Evolutionary conservation across 2,113 vertebrate genomes (phyloP), one percentile per base, ranked within the genome.

Genomic region (Myrmecophaga tridactyla): DNA sequence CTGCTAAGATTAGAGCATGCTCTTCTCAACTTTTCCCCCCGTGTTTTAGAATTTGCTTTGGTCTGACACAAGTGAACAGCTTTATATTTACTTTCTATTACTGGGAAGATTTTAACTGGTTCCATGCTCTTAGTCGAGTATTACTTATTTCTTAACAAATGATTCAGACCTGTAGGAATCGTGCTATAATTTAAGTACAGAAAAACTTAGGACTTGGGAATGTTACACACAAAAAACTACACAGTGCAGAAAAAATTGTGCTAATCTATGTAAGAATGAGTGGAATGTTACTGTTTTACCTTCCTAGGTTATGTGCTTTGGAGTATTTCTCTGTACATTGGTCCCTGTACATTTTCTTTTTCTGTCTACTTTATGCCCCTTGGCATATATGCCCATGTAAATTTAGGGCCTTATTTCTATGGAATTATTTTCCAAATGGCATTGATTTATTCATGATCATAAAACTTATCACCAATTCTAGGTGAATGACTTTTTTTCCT

Each of bases 71-170:
- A 85, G 20, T 76, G 56, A 91, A 73, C 77, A 31, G 39, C 25
- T 93, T 95, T 76, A 34, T 94, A 87, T 89, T 93, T 83, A 67
- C 77, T 84, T 90, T 92, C 65, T 85, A 29, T 75, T 72, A 17
- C 11, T 36, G 36, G 46, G 67, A 93, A 63, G 56, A 92, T 81
- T 97, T 90, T 92, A 90, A 89, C 88, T 96, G 41, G 70, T 90
- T 94, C 39, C 46, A 63, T 3, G 27, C 18, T 94, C 36, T 87
- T 90, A 72, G 13, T 89, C 73, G 89, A 83, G 31, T 84, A 77
- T 93, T 41, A 48, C 88, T 97, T 86, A 60, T 92, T 87, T 82
- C 18, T 85, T 51, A 65, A 62, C 18, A 84, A 77, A 73, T 92
- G 67, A 81, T 60, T 77, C 81, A 41, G 46, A 82, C 36, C 56